Conservation (phyloP, 1,140 invertebrate species). For the Stegodyphus mimosarum region DNA sequence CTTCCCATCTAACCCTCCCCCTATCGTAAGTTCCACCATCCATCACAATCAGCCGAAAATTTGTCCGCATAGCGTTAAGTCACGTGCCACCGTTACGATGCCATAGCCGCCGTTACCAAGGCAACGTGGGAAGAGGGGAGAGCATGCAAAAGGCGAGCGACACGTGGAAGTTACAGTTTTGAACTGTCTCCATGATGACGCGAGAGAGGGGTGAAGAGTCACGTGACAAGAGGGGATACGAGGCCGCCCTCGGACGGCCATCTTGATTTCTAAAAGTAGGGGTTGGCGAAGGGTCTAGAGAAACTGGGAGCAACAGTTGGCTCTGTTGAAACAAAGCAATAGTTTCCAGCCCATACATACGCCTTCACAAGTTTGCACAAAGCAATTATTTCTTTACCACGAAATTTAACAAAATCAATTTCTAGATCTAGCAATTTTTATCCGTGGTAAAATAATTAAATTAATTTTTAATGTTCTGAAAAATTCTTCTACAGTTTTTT, state of each 20-base stretch:
- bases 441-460: no score
- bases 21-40: conserved; percentile 1
- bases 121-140: not conserved
- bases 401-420: no score
- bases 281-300: no score
- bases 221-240: not conserved
- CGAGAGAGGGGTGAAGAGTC: not conserved
- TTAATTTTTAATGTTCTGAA: no score
- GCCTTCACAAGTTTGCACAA: no score
- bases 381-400: no score
- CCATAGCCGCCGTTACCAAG: not conserved
- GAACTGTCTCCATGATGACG: not conserved
- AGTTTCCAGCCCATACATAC: no score
- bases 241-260: not conserved
- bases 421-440: no score
- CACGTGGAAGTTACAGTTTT: not conserved
- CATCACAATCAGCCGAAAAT: conserved; percentile 19
- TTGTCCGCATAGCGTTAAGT: conserved; percentile 12
- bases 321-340: no score
- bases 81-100: conserved; percentile 4
- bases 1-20: not conserved
- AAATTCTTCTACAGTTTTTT: no score
- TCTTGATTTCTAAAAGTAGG: not conserved
- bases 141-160: not conserved
- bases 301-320: no score